A percentile compares a stretch with the other conserved stretches of the same genome.
Conservation (phyloP, 2,113 vertebrate species). For the Mesitornis unicolor region DNA sequence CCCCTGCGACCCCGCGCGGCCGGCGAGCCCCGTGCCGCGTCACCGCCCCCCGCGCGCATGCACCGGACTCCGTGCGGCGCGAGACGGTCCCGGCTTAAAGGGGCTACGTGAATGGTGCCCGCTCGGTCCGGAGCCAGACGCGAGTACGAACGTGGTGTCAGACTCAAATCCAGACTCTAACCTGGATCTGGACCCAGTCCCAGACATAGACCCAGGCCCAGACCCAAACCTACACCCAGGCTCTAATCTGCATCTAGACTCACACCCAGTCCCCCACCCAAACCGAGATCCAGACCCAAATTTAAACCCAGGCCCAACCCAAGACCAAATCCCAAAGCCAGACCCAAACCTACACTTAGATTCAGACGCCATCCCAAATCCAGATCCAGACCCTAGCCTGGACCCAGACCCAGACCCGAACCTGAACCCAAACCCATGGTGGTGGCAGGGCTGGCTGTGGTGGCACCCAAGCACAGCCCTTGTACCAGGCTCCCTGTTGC, state of each 20-base stretch:
- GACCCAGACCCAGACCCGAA: too few relatives aligned
- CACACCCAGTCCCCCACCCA: not conserved
- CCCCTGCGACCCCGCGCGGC: not conserved
- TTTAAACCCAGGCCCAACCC: rapidly evolving
- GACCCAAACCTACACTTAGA: too few relatives aligned
- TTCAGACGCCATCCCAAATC: rapidly evolving
- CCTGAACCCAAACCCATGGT: not conserved
- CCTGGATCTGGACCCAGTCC: too few relatives aligned
- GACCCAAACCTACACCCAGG: not conserved
- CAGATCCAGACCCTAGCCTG: not conserved
- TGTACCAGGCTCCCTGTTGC: rapidly evolving
- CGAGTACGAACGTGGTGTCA: rapidly evolving
- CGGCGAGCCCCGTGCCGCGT: not conserved
- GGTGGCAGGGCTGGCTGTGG: rapidly evolving
- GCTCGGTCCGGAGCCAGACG: too few relatives aligned
- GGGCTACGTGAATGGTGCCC: rapidly evolving
- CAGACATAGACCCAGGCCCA: not conserved
- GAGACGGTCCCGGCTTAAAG: not conserved
- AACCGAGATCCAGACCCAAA: not conserved
- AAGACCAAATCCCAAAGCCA: too few relatives aligned
- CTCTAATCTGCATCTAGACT: not conserved
- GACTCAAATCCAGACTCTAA: rapidly evolving
- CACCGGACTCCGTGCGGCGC: not conserved
- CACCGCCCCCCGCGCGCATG: not conserved
- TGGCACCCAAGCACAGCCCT: rapidly evolving